A percentile compares a stretch with the other conserved stretches of the same genome.
Conservation (phyloP, 2,797 vertebrate genomes). For the Melanotaenia parkinsoni region DNA sequence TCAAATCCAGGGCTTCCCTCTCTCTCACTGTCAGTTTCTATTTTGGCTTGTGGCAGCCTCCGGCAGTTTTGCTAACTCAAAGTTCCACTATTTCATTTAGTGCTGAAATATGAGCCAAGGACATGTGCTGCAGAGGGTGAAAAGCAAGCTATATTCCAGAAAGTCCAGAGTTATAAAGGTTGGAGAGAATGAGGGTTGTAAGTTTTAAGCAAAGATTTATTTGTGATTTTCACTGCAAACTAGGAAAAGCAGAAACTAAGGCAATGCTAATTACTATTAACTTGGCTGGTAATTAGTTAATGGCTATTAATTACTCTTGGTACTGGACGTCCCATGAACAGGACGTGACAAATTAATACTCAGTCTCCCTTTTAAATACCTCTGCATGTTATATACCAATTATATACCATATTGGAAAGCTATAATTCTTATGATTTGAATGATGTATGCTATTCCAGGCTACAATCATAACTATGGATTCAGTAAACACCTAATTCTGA, state of each 20-base stretch:
- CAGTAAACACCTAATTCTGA: too few species aligned
- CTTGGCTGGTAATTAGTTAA: too few species aligned
- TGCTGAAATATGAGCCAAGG: conserved; percentile 60
- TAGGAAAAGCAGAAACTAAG: conserved; percentile 11
- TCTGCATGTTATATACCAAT: too few species aligned
- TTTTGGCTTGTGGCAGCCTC: conserved; percentile 51
- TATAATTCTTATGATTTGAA: too few species aligned
- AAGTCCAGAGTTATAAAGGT: conserved; percentile 33
- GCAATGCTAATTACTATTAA: conserved; percentile 19
- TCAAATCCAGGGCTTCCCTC: conserved; percentile 75
- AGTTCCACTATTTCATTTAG: conserved; percentile 79
- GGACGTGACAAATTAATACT: too few species aligned
- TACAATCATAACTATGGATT: too few species aligned
- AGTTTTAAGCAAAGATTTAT: conserved; percentile 15
- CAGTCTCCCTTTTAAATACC: too few species aligned
- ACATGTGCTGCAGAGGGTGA: conserved; percentile 52
- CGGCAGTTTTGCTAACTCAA: conserved; percentile 58
- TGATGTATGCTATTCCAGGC: too few species aligned
- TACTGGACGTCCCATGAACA: too few species aligned
- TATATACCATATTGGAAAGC: too few species aligned
- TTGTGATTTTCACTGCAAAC: conserved; percentile 38
- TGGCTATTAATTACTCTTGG: too few species aligned
- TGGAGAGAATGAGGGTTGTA: conserved; percentile 24
- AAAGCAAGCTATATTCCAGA: conserved; percentile 32
- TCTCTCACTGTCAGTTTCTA: conserved; percentile 63